Percentiles rank a stretch among this genome's conserved stretches.
Evolutionary conservation across 2,797 vertebrate species (phyloP).

Genomic region (Pelochelys cantorii): DNA sequence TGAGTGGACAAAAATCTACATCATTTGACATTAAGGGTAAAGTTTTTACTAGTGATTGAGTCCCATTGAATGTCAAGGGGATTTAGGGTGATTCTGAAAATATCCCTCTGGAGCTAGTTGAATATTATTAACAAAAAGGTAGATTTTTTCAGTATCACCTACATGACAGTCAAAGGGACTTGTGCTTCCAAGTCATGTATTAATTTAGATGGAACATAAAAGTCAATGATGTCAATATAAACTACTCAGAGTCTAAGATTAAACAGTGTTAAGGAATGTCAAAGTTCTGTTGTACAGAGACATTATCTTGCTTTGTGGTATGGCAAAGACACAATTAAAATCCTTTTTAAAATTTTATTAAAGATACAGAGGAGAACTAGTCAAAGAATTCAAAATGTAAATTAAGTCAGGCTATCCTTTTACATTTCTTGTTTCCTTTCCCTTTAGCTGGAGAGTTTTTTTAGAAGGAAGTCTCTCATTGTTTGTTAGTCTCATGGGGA

Average conservation of each 20-base stretch:
- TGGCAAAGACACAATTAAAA: neutral
- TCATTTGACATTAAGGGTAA: neutral
- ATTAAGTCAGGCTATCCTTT: neutral
- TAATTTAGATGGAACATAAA: neutral
- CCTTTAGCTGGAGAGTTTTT: neutral
- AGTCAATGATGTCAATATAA: neutral
- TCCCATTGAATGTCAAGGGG: neutral
- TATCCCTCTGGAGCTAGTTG: neutral
- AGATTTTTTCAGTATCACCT: neutral
- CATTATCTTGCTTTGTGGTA: neutral
- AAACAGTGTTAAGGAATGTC: neutral
- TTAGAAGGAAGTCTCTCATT: neutral
- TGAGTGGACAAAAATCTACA: neutral
- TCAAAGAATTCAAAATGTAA: neutral
- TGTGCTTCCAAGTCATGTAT: neutral
- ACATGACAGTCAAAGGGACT: neutral
- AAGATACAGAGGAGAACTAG: neutral
- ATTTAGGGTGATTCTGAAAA: neutral
- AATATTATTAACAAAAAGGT: neutral
- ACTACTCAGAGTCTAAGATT: neutral
- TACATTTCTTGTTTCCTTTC: neutral
- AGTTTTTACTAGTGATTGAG: neutral
- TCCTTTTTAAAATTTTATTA: neutral
- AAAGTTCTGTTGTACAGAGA: neutral
- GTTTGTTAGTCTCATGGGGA: neutral